These are phyloP conservation scores for Fringilla coelebs DNA, from an alignment of 2,797 vertebrate genomes.

Conservation along the genomic window DNA sequence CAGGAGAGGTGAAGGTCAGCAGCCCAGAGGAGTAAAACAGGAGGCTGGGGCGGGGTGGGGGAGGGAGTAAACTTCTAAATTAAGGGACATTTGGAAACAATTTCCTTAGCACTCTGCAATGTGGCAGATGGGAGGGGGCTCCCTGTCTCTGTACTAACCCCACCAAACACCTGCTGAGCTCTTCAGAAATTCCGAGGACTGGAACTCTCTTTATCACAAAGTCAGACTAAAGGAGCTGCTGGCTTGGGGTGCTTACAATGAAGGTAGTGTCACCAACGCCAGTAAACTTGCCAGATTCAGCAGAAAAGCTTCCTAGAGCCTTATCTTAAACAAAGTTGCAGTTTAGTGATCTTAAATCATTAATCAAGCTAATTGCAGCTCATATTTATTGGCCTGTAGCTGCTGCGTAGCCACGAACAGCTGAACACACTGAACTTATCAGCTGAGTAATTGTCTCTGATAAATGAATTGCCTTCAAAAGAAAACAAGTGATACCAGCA, in stretches of 20 bases:
- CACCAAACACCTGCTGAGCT: slow-evolving; percentile 52
- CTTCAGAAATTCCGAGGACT: not conserved
- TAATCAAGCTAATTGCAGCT: slow-evolving; percentile 58
- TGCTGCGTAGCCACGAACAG: slow-evolving; percentile 25
- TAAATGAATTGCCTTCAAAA: slow-evolving; percentile 59
- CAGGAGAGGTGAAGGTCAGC: not conserved
- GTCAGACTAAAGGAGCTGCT: slow-evolving; percentile 16
- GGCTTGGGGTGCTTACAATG: not conserved
- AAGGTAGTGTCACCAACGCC: not conserved
- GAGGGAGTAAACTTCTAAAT: not conserved
- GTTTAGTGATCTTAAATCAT: slow-evolving; percentile 66
- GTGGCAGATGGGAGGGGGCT: slow-evolving; percentile 28
- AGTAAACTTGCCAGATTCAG: not conserved
- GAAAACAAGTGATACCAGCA: slow-evolving; percentile 38
- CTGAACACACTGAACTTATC: slow-evolving; percentile 65
- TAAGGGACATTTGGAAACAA: slow-evolving; percentile 44
- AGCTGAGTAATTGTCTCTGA: slow-evolving; percentile 59
- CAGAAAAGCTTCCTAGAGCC: slow-evolving; percentile 9
- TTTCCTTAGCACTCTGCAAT: slow-evolving; percentile 21
- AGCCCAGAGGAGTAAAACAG: not conserved
- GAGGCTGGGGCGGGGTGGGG: not conserved
- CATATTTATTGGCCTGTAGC: slow-evolving; percentile 30
- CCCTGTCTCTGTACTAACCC: not conserved
- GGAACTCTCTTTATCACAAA: not conserved
- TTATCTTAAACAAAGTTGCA: slow-evolving; percentile 55